phyloP scores from a whole-genome alignment of 2,113 vertebrate species.

The Merops nubicus region DNA sequence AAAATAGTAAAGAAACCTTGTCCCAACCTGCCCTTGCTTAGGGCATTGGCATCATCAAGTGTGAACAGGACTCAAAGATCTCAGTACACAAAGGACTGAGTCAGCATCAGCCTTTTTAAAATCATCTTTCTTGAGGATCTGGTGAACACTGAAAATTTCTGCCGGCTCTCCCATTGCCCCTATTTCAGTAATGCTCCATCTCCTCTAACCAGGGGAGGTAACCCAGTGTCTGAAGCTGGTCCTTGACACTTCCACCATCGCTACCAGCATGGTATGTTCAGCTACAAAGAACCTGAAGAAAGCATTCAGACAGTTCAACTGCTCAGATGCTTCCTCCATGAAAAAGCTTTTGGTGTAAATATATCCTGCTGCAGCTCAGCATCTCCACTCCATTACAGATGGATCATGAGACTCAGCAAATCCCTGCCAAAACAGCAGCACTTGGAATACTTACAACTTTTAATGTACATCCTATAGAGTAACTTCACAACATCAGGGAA shows the following conservation, averaged over 20 bases:
- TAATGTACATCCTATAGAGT: constrained; percentile 19
- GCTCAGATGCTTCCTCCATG: background rate
- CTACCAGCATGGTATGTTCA: background rate
- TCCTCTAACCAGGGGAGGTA: background rate
- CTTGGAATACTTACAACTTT: constrained; percentile 46
- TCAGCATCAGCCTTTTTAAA: constrained; percentile 9
- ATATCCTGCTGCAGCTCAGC: constrained; percentile 47
- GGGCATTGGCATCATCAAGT: constrained; percentile 16
- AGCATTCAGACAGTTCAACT: background rate
- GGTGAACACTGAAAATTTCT: background rate
- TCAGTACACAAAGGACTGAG: constrained; percentile 40
- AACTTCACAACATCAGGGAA: constrained; percentile 20
- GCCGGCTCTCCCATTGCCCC: background rate
- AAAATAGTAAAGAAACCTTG: constrained; percentile 60
- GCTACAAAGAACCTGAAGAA: background rate
- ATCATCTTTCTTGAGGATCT: background rate
- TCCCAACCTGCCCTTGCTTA: constrained; percentile 53
- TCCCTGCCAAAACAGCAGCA: constrained; percentile 16
- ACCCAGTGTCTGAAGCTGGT: background rate
- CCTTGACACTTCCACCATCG: accelerated
- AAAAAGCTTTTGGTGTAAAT: constrained; percentile 27
- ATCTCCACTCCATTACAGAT: constrained; percentile 35
- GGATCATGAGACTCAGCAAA: constrained; percentile 35
- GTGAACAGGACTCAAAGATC: constrained; percentile 55
- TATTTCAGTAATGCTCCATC: background rate